Evolutionary conservation across 2,797 vertebrate species (phyloP).

Genomic region (Myotis daubentonii): DNA sequence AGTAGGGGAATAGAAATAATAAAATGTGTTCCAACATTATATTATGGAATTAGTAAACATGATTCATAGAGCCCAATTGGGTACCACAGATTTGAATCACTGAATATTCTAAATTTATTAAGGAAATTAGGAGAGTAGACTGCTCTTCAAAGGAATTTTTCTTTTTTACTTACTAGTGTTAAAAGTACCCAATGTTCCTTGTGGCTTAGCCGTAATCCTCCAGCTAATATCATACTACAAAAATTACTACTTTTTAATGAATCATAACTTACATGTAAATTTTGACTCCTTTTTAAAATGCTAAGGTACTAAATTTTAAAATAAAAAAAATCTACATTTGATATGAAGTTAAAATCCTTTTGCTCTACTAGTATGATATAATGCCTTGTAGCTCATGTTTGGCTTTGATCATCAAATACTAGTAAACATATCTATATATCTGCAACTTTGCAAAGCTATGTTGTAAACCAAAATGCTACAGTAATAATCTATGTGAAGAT

Average conservation of each 20-base stretch:
- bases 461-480: slow-evolving; percentile 37
- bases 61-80: background rate
- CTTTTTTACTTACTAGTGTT: background rate
- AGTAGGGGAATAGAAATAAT: slow-evolving; percentile 39
- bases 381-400: background rate
- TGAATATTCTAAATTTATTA: background rate
- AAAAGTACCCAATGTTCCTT: background rate
- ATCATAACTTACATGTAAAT: background rate
- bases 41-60: slow-evolving; percentile 30
- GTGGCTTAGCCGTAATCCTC: background rate
- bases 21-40: slow-evolving; percentile 40
- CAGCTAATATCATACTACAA: background rate
- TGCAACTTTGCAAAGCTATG: slow-evolving; percentile 14
- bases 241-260: background rate
- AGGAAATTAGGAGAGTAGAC: background rate
- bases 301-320: background rate
- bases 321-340: background rate
- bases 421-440: background rate
- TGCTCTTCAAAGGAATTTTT: background rate
- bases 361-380: background rate
- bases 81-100: background rate
- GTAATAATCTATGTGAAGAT: slow-evolving; percentile 39
- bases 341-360: background rate
- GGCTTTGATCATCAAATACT: slow-evolving; percentile 12
- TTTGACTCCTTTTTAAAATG: slow-evolving; percentile 9